phyloP scores from a whole-genome alignment of 2,113 vertebrate species.

The Macquaria australasica region DNA sequence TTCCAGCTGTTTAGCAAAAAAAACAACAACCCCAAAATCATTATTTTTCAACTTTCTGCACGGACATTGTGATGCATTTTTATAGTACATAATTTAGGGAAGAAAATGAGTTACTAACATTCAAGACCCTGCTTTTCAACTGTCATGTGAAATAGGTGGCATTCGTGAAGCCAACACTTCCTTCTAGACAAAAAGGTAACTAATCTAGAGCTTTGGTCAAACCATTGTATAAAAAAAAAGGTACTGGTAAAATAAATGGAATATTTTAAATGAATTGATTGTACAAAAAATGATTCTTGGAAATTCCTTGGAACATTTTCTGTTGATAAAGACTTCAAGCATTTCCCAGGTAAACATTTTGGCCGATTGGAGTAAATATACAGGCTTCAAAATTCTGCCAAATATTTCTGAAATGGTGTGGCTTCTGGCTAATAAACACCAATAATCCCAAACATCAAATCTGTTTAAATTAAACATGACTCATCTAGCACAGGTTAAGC shows the following conservation, averaged over 20 bases:
- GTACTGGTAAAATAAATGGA: conserved; percentile 18
- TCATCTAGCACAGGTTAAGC: conserved; percentile 29
- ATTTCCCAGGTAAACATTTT: conserved; percentile 83
- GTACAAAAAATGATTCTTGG: conserved; percentile 31
- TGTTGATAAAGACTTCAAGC: conserved; percentile 81
- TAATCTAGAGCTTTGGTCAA: conserved; percentile 26
- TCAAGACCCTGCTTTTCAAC: background rate
- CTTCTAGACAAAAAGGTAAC: background rate
- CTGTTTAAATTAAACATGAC: conserved; percentile 52
- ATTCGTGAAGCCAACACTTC: background rate
- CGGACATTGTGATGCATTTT: background rate
- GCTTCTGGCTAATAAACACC: conserved; percentile 22
- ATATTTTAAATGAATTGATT: conserved; percentile 32
- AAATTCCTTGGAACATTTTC: conserved; percentile 57
- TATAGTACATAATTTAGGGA: background rate
- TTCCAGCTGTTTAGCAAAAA: conserved; percentile 47
- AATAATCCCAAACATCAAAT: conserved; percentile 32
- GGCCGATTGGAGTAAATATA: conserved; percentile 55
- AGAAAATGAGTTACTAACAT: background rate
- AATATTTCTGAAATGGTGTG: conserved; percentile 39
- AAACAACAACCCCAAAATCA: background rate
- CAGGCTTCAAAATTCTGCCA: conserved; percentile 35
- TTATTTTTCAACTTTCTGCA: conserved; percentile 13
- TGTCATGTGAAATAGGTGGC: conserved; percentile 1
- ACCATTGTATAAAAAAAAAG: background rate